Conservation (phyloP, 1,140 invertebrate genomes). For the Dufourea novaeangliae region DNA sequence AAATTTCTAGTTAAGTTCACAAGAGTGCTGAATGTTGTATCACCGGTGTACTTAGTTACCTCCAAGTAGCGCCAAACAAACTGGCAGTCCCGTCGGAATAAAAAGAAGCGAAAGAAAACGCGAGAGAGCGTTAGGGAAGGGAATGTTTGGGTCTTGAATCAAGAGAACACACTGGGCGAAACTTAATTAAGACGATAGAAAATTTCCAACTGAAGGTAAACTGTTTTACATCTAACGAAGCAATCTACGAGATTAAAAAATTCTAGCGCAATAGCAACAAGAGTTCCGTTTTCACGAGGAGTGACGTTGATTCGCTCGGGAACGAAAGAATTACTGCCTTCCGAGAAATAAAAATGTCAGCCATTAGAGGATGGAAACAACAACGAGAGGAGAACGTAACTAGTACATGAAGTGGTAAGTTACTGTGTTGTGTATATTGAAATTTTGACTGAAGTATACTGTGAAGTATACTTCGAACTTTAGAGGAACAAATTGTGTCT, state of each 20-base stretch:
- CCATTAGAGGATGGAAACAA: neutral
- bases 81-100: neutral
- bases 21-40: neutral
- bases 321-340: neutral
- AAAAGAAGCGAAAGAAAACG: neutral
- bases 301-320: neutral
- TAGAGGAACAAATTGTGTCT: no score
- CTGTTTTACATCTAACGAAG: constrained; percentile 29
- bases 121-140: neutral
- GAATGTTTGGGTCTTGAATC: neutral
- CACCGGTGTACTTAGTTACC: neutral
- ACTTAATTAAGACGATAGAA: constrained; percentile 43
- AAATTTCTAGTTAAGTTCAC: no score
- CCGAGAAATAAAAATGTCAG: neutral
- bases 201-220: neutral
- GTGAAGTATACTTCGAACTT: no score
- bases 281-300: neutral
- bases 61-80: neutral
- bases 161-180: neutral
- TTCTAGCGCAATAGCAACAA: neutral
- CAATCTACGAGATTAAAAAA: constrained; percentile 37
- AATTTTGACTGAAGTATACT: no score
- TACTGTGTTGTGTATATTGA: no score
- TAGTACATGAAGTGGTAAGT: neutral
- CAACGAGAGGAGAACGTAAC: neutral